Conservation (phyloP, 2,888 invertebrate species). For the Euclidia mi region DNA sequence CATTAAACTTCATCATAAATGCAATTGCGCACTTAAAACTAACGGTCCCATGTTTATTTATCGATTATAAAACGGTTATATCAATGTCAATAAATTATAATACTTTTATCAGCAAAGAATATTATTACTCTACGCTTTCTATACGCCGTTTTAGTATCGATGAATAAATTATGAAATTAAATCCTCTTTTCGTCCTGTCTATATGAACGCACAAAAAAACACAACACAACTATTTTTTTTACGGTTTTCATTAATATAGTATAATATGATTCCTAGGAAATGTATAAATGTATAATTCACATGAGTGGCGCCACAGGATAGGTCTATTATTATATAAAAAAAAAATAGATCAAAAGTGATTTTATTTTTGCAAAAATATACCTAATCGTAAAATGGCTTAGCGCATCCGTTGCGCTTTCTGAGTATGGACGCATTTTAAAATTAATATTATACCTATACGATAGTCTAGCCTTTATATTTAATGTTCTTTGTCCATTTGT, state of each 20-base stretch:
- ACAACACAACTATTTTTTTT: no score
- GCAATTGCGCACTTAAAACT: constrained; percentile 15
- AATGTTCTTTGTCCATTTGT: neutral
- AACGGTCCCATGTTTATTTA: neutral
- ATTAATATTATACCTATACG: neutral
- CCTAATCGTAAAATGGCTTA: neutral
- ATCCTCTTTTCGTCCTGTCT: no score
- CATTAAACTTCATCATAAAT: constrained; percentile 2
- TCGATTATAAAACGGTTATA: constrained; percentile 19
- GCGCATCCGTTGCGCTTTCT: neutral
- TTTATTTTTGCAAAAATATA: neutral
- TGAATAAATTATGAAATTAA: no score
- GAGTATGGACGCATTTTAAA: neutral
- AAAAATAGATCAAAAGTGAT: neutral
- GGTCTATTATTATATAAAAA: neutral
- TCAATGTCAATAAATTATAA: constrained; percentile 29
- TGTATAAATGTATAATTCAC: no score
- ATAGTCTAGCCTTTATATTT: neutral
- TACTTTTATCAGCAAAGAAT: constrained; percentile 19
- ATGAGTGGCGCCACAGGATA: no score
- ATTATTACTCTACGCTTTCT: no score
- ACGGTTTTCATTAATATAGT: no score
- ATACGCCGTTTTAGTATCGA: no score
- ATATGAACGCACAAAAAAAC: no score
- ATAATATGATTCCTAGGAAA: no score